A percentile compares a stretch with the other conserved stretches of the same genome.
Conservation (phyloP, 2,113 vertebrate species). For the Dipodomys spectabilis region DNA sequence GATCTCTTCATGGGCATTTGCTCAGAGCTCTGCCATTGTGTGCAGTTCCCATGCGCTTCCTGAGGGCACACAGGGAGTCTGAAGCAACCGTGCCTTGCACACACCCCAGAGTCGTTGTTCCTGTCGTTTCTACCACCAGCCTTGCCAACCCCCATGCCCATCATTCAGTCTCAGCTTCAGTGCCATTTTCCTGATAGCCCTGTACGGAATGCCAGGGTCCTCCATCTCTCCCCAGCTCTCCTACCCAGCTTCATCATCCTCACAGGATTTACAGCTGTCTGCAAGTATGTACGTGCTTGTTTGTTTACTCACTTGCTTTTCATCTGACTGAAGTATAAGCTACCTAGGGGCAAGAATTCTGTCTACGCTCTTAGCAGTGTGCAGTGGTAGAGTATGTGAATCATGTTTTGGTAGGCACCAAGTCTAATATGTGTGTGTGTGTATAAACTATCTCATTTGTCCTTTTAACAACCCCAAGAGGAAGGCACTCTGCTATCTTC, state of each 20-base stretch:
- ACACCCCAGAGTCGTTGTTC: background rate
- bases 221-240: background rate
- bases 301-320: background rate
- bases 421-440: background rate
- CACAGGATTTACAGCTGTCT: background rate
- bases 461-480: background rate
- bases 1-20: background rate
- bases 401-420: background rate
- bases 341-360: background rate
- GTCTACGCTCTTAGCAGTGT: background rate
- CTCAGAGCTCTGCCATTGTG: background rate
- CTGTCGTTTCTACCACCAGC: background rate
- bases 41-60: background rate
- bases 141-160: no score
- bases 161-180: background rate
- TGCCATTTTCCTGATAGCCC: background rate
- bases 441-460: background rate
- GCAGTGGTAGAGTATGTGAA: background rate
- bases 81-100: background rate
- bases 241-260: no score
- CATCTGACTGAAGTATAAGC: background rate
- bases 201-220: fast-evolving
- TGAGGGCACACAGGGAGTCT: background rate
- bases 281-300: background rate
- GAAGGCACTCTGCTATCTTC: background rate